phyloP scores from a whole-genome alignment of 2,113 vertebrate species.

The Symphodus melops region DNA sequence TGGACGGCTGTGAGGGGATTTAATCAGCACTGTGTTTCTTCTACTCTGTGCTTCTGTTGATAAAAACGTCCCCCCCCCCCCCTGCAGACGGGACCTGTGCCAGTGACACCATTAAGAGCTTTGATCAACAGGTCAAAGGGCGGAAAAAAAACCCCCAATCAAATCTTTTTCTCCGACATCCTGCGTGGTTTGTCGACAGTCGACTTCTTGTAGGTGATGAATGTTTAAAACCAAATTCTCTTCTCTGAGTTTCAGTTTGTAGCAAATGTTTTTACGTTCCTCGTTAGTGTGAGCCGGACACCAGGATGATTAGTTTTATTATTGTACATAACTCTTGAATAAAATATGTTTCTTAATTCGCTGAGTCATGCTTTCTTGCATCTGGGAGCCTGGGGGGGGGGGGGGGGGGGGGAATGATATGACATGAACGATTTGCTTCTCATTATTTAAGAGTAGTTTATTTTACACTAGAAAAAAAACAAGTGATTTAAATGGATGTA shows the following conservation, averaged over 20 bases:
- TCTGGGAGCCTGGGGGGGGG: neutral
- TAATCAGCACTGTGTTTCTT: neutral
- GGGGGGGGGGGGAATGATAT: no score
- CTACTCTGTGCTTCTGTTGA: no score
- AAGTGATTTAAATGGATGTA: no score
- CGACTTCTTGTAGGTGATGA: constrained; percentile 2
- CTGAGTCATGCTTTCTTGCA: neutral
- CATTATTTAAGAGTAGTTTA: no score
- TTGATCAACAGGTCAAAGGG: constrained; percentile 30
- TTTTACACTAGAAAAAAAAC: no score
- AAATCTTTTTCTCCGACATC: constrained; percentile 1
- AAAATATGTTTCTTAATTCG: constrained; percentile 51
- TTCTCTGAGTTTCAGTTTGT: neutral
- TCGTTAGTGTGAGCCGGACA: neutral
- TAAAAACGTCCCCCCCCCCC: constrained; percentile 1
- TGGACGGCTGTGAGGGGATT: constrained; percentile 15
- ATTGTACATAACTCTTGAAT: constrained; percentile 47
- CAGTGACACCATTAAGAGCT: constrained; percentile 51
- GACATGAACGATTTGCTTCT: neutral
- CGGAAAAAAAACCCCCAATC: constrained; percentile 20
- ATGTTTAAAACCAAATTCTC: constrained; percentile 23
- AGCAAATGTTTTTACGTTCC: constrained; percentile 12
- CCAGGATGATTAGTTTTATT: constrained; percentile 27
- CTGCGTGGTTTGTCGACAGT: neutral
- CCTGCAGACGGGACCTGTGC: constrained; percentile 39